Conservation (phyloP, 2,888 invertebrate genomes). For the Drosophila infuscata region DNA sequence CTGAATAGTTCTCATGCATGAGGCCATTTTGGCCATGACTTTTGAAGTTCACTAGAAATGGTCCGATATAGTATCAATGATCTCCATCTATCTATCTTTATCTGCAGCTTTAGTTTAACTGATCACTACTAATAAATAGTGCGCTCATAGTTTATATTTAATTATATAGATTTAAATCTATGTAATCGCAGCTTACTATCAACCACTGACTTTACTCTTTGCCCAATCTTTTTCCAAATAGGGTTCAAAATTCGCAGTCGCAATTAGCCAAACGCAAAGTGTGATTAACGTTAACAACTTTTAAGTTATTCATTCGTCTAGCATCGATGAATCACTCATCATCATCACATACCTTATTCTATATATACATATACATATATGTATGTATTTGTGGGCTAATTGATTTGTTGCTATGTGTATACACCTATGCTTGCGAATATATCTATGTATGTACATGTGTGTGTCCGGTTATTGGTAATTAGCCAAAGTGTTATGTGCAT, state of each 20-base stretch:
- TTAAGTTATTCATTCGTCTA: background rate
- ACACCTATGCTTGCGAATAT: background rate
- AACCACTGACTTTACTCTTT: background rate
- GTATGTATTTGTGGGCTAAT: background rate
- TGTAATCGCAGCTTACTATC: background rate
- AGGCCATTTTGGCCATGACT: background rate
- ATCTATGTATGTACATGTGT: background rate
- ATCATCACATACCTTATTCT: background rate
- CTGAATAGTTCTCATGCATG: background rate
- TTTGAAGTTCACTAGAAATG: background rate
- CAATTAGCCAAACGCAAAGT: background rate
- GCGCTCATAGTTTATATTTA: background rate
- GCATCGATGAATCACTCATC: background rate
- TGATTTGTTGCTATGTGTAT: background rate
- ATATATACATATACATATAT: background rate
- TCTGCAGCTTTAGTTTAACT: background rate
- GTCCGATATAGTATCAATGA: background rate
- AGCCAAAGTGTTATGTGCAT: constrained; percentile 72
- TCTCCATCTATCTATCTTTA: background rate
- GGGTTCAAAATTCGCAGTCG: background rate
- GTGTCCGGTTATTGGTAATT: constrained; percentile 59
- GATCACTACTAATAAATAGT: background rate
- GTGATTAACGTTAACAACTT: background rate
- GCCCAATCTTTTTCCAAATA: background rate
- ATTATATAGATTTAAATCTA: background rate